phyloP scores from a whole-genome alignment of 2,113 vertebrate species.

The Hipposideros armiger region DNA sequence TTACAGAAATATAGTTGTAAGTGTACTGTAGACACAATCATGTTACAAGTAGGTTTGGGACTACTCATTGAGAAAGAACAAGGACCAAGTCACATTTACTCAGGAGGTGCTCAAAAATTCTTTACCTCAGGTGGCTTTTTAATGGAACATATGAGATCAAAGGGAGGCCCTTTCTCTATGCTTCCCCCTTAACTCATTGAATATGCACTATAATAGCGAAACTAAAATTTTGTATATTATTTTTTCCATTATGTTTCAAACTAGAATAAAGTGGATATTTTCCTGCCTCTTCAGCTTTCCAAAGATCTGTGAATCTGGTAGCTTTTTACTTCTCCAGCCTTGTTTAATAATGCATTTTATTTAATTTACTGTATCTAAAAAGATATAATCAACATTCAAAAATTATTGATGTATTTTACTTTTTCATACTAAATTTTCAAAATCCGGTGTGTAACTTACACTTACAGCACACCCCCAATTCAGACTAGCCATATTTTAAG shows the following conservation, averaged over 20 bases:
- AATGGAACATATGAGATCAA: background rate
- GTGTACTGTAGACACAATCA: background rate
- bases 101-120: background rate
- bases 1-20: conserved; percentile 4
- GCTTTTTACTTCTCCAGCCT: conserved; percentile 2
- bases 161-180: background rate
- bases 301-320: background rate
- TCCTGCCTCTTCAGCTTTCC: background rate
- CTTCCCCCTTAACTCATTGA: background rate
- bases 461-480: background rate
- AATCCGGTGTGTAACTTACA: background rate
- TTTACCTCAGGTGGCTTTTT: background rate
- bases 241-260: conserved; percentile 29
- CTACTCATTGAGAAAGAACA: background rate
- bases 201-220: background rate
- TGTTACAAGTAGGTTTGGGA: background rate
- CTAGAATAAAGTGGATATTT: conserved; percentile 11
- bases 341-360: background rate
- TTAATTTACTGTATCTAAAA: background rate
- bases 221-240: background rate
- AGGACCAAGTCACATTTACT: background rate
- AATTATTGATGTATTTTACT: background rate
- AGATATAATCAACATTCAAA: background rate
- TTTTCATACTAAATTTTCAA: background rate
- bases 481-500: background rate